Evolutionary conservation across 2,113 vertebrate genomes (phyloP).

Genomic region (Oreamnos americanus): DNA sequence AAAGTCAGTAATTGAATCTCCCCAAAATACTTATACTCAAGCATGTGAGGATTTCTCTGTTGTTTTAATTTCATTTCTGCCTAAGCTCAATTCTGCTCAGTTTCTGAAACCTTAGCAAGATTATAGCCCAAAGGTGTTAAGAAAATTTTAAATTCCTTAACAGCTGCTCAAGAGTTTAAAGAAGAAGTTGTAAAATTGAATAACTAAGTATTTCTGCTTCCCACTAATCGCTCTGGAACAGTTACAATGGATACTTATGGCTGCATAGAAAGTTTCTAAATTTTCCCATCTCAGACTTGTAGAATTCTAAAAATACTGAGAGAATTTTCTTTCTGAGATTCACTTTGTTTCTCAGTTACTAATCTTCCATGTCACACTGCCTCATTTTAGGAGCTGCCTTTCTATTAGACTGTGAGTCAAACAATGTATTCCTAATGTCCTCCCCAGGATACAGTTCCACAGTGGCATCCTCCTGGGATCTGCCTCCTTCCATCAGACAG

Average conservation of each 20-base stretch:
- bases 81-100: conserved; percentile 15
- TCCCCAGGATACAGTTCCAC: neutral
- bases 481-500: neutral
- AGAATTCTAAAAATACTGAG: conserved; percentile 19
- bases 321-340: neutral
- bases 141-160: conserved; percentile 42
- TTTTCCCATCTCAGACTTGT: neutral
- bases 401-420: neutral
- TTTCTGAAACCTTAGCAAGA: conserved; percentile 26
- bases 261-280: conserved; percentile 16
- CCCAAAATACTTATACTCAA: neutral
- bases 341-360: neutral
- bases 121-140: conserved; percentile 38
- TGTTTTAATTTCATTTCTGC: conserved; percentile 11
- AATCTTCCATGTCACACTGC: neutral
- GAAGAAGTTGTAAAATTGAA: neutral
- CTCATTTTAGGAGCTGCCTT: neutral
- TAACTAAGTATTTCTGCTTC: conserved; percentile 24
- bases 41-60: neutral
- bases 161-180: conserved; percentile 12
- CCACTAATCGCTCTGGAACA: conserved; percentile 31
- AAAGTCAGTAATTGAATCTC: conserved; percentile 14
- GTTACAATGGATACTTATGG: conserved; percentile 25
- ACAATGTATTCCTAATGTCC: neutral
- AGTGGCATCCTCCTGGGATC: neutral